Evolutionary conservation across 2,113 vertebrate species (phyloP), one percentile per base, ranked within the genome.

Genomic region (Phainopepla nitens): DNA sequence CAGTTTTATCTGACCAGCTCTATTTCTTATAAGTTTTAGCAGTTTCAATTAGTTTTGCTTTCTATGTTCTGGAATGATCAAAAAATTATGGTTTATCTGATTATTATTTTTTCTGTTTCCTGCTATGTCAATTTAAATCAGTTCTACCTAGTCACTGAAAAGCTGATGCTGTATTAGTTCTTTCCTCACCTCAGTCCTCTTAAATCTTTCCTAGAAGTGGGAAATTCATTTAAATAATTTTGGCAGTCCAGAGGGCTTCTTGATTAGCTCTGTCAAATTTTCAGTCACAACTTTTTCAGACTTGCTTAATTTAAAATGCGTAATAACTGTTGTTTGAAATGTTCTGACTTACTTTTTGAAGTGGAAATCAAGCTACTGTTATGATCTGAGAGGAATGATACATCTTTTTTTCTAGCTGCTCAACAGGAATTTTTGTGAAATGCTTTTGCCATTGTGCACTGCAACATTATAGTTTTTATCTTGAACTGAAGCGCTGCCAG

Each of bases 261-360:
- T 76, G 36, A 36, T 77, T 69, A 57, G 42, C 36, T 79, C 36
- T 53, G 20, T 85, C 87, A 69, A 51, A 80, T 92, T 90, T 94
- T 94, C 45, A 69, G 15, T 80, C 50, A 28, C 36, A 76, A 66
- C 23, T 85, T 82, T 44, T 0, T 89, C 90, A 80, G 45, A 80
- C 50, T 86, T 90, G 54, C 75, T 80, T 93, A 66, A 87, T 93
- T 92, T 35, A 45, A 90, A 85, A 61, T 82, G 31, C 15, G 2
- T 85, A 91, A 36, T 60, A 87, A 23, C 31, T 5, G 1, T 84
- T 62, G 56, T 91, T 93, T 88, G 77, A 88, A 96, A 83, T 70
- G 35, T 62, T 73, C 45, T 80, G 42, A 83, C 70, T 90, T 90
- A 73, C 58, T 70, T 94, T 88, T 47, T 96, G 68, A 94, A 93